phyloP scores from a whole-genome alignment of 2,113 vertebrate species.

The Anolis sagrei region DNA sequence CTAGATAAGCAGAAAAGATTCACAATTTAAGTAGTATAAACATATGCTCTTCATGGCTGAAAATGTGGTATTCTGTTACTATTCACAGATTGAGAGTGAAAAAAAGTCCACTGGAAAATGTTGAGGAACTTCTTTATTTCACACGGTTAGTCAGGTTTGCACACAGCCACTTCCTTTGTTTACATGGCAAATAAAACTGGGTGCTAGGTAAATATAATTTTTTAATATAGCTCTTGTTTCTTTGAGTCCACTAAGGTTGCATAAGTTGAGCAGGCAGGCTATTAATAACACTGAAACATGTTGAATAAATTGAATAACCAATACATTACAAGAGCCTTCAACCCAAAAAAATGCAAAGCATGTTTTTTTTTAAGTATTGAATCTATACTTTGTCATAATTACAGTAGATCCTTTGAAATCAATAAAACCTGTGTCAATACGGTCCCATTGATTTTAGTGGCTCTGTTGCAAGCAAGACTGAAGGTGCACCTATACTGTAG shows the following conservation, averaged over 20 bases:
- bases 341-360: too few relatives aligned
- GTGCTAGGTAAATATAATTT: not conserved
- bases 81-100: not conserved
- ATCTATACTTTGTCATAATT: not conserved
- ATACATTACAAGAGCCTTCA: not conserved
- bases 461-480: too few relatives aligned
- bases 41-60: not conserved
- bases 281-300: not conserved
- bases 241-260: not conserved
- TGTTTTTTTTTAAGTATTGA: not conserved
- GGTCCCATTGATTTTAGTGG: too few relatives aligned
- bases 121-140: not conserved
- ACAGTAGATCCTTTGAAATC: not conserved
- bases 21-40: not conserved
- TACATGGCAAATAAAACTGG: not conserved
- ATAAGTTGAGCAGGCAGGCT: not conserved
- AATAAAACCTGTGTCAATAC: not conserved
- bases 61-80: not conserved
- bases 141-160: not conserved
- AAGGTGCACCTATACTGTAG: too few relatives aligned
- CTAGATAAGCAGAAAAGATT: rapidly evolving
- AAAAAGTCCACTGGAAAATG: not conserved
- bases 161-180: not conserved
- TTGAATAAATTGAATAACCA: not conserved
- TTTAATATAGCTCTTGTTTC: not conserved